These are phyloP conservation scores for Cervus canadensis DNA, from an alignment of 2,113 vertebrate genomes.

Conservation along the genomic window DNA sequence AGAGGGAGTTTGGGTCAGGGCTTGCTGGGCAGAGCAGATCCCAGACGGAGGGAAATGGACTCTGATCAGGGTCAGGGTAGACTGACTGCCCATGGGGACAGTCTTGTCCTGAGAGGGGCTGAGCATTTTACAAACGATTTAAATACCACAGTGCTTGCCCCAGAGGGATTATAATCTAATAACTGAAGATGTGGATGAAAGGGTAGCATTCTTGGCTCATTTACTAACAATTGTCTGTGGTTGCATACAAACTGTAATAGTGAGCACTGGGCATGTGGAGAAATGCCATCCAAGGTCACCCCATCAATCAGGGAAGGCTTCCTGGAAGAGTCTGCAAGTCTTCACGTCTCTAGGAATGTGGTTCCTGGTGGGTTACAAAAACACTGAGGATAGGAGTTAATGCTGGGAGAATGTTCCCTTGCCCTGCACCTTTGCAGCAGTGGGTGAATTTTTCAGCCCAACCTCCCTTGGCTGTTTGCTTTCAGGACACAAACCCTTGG, in stretches of 20 bases:
- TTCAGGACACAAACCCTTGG: neutral
- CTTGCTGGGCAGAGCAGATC: neutral
- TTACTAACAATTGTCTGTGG: fast-evolving
- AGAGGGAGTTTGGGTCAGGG: neutral
- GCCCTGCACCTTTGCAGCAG: neutral
- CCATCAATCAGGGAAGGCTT: neutral
- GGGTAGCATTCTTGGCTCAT: neutral
- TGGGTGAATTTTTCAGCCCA: neutral
- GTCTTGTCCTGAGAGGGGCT: neutral
- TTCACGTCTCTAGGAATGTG: neutral
- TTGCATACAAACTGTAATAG: fast-evolving
- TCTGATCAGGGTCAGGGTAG: neutral
- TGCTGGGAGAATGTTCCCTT: neutral
- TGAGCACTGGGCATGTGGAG: fast-evolving
- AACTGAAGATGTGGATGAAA: neutral
- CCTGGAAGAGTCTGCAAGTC: neutral
- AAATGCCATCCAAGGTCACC: neutral
- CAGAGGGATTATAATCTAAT: neutral
- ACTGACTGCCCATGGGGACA: neutral
- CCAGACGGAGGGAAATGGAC: neutral
- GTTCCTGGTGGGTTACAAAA: neutral
- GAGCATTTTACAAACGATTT: neutral
- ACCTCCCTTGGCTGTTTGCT: neutral
- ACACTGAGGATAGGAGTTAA: neutral
- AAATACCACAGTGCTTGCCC: neutral